Evolutionary conservation across 2,888 invertebrate species (phyloP).

Genomic region (Oxyteleia sp.): DNA sequence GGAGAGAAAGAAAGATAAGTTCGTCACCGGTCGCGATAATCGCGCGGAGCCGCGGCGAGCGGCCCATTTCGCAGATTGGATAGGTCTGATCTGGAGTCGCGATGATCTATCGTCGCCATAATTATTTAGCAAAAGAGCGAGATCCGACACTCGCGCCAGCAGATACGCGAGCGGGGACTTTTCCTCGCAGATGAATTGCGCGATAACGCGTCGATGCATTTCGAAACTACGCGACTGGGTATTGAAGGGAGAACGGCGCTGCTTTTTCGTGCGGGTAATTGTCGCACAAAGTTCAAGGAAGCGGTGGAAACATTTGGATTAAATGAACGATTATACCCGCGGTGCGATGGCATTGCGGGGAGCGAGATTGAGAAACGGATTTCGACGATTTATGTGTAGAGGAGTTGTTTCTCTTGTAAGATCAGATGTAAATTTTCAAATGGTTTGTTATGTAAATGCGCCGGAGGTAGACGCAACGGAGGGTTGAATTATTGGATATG

Average conservation of each 20-base stretch:
- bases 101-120: conserved; percentile 50
- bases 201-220: conserved; percentile 49
- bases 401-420: conserved; percentile 44
- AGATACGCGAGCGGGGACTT: conserved; percentile 47
- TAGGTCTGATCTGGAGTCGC: conserved; percentile 28
- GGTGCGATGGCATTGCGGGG: background rate
- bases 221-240: conserved; percentile 24
- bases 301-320: conserved; percentile 37
- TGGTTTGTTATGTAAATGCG: conserved; percentile 32
- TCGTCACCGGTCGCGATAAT: conserved; percentile 31
- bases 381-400: conserved; percentile 48
- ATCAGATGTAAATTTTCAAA: conserved; percentile 42
- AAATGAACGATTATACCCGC: conserved; percentile 28
- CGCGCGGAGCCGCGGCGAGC: conserved; percentile 21
- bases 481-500: background rate
- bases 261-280: conserved; percentile 43
- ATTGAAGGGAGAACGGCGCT: conserved; percentile 10
- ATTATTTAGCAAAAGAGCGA: conserved; percentile 48
- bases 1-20: conserved; percentile 16
- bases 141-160: conserved; percentile 41
- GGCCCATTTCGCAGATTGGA: conserved; percentile 43
- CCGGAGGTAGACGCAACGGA: conserved; percentile 13
- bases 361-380: conserved; percentile 37
- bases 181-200: conserved; percentile 45
- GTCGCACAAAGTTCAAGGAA: conserved; percentile 64